phyloP scores from a whole-genome alignment of 2,888 invertebrate species.

The Strigamia crassipes region DNA sequence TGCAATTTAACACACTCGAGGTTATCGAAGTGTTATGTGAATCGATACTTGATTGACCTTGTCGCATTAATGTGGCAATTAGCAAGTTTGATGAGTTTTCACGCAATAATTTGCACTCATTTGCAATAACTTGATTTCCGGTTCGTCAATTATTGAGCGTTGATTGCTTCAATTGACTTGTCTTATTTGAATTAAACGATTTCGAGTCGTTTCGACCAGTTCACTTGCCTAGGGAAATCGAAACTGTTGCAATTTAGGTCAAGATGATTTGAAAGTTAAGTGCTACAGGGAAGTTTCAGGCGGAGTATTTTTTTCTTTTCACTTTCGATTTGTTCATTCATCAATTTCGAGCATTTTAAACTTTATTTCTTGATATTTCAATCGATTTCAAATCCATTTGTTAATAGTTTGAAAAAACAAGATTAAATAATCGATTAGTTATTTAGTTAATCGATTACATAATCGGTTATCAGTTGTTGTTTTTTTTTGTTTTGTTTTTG shows the following conservation, averaged over 20 bases:
- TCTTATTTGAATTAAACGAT: no score
- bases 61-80: not conserved
- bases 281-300: not conserved
- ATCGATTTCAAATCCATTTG: no score
- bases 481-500: no score
- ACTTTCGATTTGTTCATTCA: not conserved
- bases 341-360: not conserved
- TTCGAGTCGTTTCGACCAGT: no score
- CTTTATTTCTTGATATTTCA: no score
- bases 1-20: conserved; percentile 6
- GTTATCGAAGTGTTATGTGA: not conserved
- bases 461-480: not conserved
- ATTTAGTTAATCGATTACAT: not conserved
- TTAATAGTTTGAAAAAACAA: no score
- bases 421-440: no score
- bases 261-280: not conserved
- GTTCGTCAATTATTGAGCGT: no score
- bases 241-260: not conserved
- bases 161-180: no score
- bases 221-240: not conserved
- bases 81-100: not conserved
- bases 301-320: not conserved
- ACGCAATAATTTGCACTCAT: not conserved
- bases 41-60: not conserved
- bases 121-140: no score